Conservation (phyloP, 2,113 vertebrate species). For the Odocoileus virginianus region DNA sequence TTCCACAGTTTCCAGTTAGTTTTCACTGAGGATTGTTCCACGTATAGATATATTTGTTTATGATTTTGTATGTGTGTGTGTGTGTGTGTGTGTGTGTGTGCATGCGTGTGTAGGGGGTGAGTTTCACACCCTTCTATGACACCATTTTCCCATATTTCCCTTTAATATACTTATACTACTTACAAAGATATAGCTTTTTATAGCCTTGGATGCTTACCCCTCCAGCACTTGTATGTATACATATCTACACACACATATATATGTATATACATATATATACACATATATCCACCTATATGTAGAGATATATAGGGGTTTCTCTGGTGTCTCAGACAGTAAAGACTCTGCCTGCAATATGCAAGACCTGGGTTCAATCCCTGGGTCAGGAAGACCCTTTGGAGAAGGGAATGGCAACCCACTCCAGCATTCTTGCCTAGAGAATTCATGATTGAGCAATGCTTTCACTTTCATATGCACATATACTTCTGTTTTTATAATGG, state of each 20-base stretch:
- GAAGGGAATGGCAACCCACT: neutral
- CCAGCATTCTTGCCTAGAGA: neutral
- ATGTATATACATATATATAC: no score
- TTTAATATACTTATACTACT: neutral
- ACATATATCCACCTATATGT: neutral
- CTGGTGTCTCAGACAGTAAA: neutral
- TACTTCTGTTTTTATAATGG: neutral
- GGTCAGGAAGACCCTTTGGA: neutral
- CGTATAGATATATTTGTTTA: neutral
- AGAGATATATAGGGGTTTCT: neutral
- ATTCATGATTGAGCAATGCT: fast-evolving
- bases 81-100: no score
- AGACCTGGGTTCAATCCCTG: neutral
- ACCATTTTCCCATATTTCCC: neutral
- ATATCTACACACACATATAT: neutral
- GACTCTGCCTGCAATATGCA: neutral
- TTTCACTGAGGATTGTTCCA: neutral
- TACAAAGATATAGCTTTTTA: neutral
- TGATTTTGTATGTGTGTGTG: neutral
- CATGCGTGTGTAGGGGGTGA: neutral
- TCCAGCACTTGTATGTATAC: neutral
- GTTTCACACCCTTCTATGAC: neutral
- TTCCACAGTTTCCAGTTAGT: neutral
- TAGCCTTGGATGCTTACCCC: neutral
- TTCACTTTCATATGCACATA: neutral